Base-by-base conservation (phyloP, 2,888 invertebrate species). In the Autographa gamma region DNA sequence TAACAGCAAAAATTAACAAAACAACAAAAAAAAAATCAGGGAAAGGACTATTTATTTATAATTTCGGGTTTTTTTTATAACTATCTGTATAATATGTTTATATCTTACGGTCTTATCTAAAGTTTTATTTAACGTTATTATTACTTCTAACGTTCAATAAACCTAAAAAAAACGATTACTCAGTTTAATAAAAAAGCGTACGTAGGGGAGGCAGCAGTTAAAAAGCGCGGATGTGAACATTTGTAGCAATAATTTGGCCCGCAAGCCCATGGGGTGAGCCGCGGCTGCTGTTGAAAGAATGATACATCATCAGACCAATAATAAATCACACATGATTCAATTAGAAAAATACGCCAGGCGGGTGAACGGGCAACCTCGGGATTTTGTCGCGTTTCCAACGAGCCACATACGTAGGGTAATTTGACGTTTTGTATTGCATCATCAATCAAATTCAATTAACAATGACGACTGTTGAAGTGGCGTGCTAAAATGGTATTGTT, bases 261-360 rank as follows among this genome's bases (percentile, higher is more conserved):
- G 85, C 93, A 93, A 93, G 89, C 91, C 89, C 87, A 87, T 91
- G 91, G 94, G 94, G 94, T 91, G 93, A 88, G 93, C 90, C 93
- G 81, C 95, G 94, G 94, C 92, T 95, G 95, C 89, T 90, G 92
- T 89, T 95, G 95, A 95, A 94, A 95, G 95, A 95, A 95, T 95
- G 95, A 95, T 95, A 93, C 95, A 95, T 95, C 95, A 95, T 95
- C 95, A 95, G 87, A 92, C 94, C 95, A 93, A 94, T 94, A 93
- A 95, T 95, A 95, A 95, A 95, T 95, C 95, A 95, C 94, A 93
- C 88, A 93, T 93, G 95, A 94, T 95, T 95, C 95, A 95, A 95
- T 95, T 95, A 95, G 95, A 95, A 95, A 93, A 94, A 94, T 92
- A 93, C 92, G 85, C 87, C 89, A 89, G 89, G 89, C 87, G 86